Base-by-base conservation (phyloP, 2,797 vertebrate species). In the Malurus leucopterus region DNA sequence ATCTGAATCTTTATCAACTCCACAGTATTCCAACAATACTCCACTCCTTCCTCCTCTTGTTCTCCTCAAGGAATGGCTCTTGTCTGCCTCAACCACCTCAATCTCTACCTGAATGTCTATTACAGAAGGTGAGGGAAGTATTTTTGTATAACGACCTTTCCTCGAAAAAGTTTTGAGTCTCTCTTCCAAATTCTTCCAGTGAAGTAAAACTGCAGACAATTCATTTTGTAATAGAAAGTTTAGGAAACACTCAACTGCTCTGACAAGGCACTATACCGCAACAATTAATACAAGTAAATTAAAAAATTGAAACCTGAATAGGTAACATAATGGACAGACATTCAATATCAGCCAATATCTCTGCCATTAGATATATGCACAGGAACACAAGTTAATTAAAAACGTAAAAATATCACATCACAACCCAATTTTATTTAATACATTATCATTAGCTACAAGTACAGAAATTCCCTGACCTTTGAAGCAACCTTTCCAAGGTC, bases 381-480 rank as follows among this genome's bases (percentile, higher is more conserved):
- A 61, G 36, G 49, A 91, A 73, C 38, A 86, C 4, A 79, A 88
- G 41, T 76, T 79, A 78, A 80, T 84, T 74, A 59, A 93, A 89
- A 82, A 17, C 18, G 12, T 6, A 68, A 89, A 86, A 91, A 41
- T 47, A 67, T 5, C 76, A 68, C 18, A 84, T 19, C 57, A 53
- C 44, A 84, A 67, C 6, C 17, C 21, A 50, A 50, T 65, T 38
- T 86, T 79, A 80, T 53, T 85, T 75, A 95, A 93, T 21, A 57
- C 47, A 87, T 4, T 91, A 47, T 75, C 84, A 67, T 68, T 59
- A 93, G 55, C 32, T 90, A 51, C 13, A 94, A 95, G 88, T 73
- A 90, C 22, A 90, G 67, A 65, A 94, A 79, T 38, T 83, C 67
- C 38, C 17, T 92, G 85, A 94, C 81, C 91, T 94, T 36, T 69